phyloP scores from a whole-genome alignment of 2,113 vertebrate species.

The Oncorhynchus masou region DNA sequence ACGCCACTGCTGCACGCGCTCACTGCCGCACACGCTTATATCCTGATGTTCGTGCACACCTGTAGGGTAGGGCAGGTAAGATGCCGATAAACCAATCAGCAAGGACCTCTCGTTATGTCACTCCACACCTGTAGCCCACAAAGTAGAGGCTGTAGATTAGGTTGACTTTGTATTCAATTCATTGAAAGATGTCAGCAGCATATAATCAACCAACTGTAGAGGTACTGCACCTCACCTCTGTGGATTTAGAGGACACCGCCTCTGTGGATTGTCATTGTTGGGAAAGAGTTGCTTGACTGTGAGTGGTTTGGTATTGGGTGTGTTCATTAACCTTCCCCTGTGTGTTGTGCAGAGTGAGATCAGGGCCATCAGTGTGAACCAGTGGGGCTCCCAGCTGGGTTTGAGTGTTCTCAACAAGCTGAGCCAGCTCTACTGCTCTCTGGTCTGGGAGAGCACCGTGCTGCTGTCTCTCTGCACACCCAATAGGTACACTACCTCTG shows the following conservation, averaged over 20 bases:
- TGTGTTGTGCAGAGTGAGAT: slow-evolving; percentile 84
- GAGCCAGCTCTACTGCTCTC: slow-evolving; percentile 92
- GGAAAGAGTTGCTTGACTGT: no score
- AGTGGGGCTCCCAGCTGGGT: slow-evolving; percentile 93
- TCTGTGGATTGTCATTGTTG: no score
- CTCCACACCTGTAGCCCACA: no score
- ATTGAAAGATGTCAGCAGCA: no score
- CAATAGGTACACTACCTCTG: slow-evolving; percentile 76
- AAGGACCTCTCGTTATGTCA: no score
- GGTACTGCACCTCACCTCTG: no score
- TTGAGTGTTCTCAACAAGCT: slow-evolving; percentile 90
- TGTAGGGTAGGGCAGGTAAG: slow-evolving; percentile 92
- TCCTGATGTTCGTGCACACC: slow-evolving; percentile 97
- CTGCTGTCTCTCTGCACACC: slow-evolving; percentile 93
- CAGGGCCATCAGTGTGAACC: slow-evolving; percentile 92
- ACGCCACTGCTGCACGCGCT: slow-evolving; percentile 91
- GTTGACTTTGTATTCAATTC: no score
- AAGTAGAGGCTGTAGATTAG: no score
- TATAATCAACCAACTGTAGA: no score
- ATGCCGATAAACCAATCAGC: no score
- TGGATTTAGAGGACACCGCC: no score
- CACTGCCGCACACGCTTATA: slow-evolving; percentile 92
- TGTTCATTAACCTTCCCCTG: slow-evolving; percentile 7
- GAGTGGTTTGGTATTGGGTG: background rate
- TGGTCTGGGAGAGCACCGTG: slow-evolving; percentile 96